Conservation (phyloP, 2,888 invertebrate species). For the Ophioninae sp. region DNA sequence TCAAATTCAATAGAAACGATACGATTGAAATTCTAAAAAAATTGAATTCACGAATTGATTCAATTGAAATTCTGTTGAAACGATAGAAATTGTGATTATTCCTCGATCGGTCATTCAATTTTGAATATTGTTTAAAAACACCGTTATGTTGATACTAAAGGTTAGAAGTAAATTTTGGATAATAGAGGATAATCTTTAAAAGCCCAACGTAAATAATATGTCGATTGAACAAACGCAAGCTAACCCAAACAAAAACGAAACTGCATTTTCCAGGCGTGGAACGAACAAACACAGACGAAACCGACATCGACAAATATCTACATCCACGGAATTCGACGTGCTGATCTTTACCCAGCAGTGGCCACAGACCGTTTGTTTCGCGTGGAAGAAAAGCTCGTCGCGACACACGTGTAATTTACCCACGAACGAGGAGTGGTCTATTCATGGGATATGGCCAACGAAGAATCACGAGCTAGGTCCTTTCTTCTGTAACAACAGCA, state of each 20-base stretch:
- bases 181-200: not conserved
- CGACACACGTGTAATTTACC: conserved; percentile 86
- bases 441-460: conserved; percentile 93
- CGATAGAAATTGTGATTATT: too few relatives aligned
- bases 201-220: not conserved
- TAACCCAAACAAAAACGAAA: not conserved
- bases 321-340: conserved; percentile 85
- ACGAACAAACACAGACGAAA: not conserved
- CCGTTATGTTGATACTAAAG: not conserved
- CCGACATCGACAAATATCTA: conserved; percentile 20
- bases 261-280: not conserved
- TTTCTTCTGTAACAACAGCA: conserved; percentile 86
- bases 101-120: too few relatives aligned
- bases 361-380: conserved; percentile 88
- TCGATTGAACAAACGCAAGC: not conserved
- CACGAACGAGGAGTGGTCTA: conserved; percentile 86
- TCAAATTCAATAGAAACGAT: too few relatives aligned
- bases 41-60: too few relatives aligned
- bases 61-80: too few relatives aligned
- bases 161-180: not conserved
- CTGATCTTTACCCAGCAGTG: conserved; percentile 91
- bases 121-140: not conserved
- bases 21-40: too few relatives aligned
- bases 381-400: conserved; percentile 85
- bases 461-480: conserved; percentile 87